Base-by-base conservation (phyloP, 2,888 invertebrate genomes). In the Cheilosia urbana region DNA sequence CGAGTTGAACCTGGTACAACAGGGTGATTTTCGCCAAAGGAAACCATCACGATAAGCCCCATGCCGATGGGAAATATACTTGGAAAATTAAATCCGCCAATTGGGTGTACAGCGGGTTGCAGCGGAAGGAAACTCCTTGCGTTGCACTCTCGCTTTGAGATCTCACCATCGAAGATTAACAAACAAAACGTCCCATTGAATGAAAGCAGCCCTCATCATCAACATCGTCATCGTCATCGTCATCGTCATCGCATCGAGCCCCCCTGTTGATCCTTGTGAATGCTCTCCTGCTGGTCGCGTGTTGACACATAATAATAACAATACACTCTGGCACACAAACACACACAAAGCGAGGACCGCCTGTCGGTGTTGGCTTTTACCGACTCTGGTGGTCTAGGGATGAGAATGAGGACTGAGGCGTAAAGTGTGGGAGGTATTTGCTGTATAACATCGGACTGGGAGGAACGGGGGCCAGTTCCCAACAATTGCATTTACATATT, bases 231-330 rank as follows among this genome's bases (percentile, higher is more conserved):
- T 45, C 49, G 13, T 51, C 62, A 51, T 47, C 34, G 37, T 71
- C 40, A 27, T 62, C 45, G 19, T 55, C 55, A 5, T 49, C 27
- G n/a, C 11, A 37, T 27, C 27, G 37, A 47, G 30, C 24, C 51
- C 66, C 47, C 40, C 73, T 62, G 34, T 65, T 65, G 42, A 65
- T 60, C 40, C 55, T 42, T 58, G 65, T 37, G 60, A 79, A 69
- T 65, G 65, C 40, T 66, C 65, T 34, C 75, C 55, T 80, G 53
- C 60, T 76, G 65, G 71, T 80, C 75, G 80, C 80, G 80, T 85
- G 80, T 80, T 80, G 75, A 71, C 75, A 76, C 75, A 76, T 76
- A 85, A 84, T 75, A 78, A 79, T 53, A 75, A 80, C 60, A 77
- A 27, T 55, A 57, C 55, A 55, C 42, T 24, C n/a, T 37, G 21